These are phyloP conservation scores for Eucriotettix oculatus DNA, from an alignment of 2,888 invertebrate species.

Conservation along the genomic window DNA sequence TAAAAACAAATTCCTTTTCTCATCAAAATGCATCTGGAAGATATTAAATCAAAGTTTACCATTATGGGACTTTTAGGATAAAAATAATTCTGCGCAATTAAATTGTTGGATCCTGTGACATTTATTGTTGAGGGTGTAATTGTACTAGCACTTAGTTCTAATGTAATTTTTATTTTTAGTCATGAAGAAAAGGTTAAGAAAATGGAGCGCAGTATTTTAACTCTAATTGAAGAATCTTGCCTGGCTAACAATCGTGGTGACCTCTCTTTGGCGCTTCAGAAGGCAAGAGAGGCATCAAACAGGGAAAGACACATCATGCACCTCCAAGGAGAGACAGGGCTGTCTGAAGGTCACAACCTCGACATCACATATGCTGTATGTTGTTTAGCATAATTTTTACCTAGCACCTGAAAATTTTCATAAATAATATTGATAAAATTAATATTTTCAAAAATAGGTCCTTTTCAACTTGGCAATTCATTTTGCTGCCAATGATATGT, in stretches of 20 bases:
- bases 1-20: no score
- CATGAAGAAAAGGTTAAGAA: slow-evolving; percentile 66
- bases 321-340: slow-evolving; percentile 78
- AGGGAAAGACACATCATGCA: slow-evolving; percentile 79
- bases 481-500: slow-evolving; percentile 87
- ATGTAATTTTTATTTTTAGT: background rate
- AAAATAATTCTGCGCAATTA: no score
- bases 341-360: slow-evolving; percentile 81
- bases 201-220: slow-evolving; percentile 76
- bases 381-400: background rate
- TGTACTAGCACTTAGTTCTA: background rate
- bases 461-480: slow-evolving; percentile 91
- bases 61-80: no score
- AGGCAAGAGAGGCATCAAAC: slow-evolving; percentile 92
- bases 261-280: slow-evolving; percentile 52
- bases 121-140: background rate
- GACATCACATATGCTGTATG: slow-evolving; percentile 87
- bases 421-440: background rate
- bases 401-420: background rate
- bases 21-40: no score
- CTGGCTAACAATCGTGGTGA: slow-evolving; percentile 46
- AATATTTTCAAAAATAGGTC: slow-evolving; percentile 41
- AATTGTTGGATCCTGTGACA: no score
- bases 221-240: slow-evolving; percentile 81
- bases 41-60: no score